These are phyloP conservation scores for Penaeus indicus DNA, from an alignment of 1,140 invertebrate species.

Conservation along the genomic window DNA sequence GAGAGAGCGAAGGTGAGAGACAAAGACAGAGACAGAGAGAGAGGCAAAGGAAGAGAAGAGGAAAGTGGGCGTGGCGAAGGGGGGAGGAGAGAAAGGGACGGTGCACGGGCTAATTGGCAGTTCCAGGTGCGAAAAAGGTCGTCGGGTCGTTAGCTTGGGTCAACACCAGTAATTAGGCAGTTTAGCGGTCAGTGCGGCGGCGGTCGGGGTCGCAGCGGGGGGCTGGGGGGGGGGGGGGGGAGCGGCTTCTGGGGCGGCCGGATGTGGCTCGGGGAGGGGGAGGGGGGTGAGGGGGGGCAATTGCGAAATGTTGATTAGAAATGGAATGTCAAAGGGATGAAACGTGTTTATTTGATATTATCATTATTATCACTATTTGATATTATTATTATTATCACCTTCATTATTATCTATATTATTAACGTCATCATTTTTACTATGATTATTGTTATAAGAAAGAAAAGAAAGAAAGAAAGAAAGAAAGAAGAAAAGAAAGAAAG, in stretches of 20 bases:
- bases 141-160: constrained; percentile 44
- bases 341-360: no score
- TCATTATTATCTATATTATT: no score
- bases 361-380: no score
- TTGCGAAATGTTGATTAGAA: neutral
- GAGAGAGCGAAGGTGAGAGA: neutral
- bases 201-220: neutral
- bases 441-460: no score
- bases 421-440: no score
- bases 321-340: no score
- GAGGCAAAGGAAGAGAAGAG: neutral
- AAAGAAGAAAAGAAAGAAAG: no score
- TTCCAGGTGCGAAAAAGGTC: constrained; percentile 51
- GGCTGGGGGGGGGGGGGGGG: neutral
- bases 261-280: neutral
- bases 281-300: neutral
- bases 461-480: no score
- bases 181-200: constrained; percentile 14
- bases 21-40: neutral
- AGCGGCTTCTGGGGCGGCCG: neutral
- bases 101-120: constrained; percentile 39
- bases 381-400: no score
- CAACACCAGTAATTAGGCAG: constrained; percentile 52
- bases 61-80: neutral
- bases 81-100: neutral